A percentile compares a stretch with the other conserved stretches of the same genome.
Evolutionary conservation across 2,113 vertebrate genomes (phyloP).

Genomic region (Odontesthes bonariensis): DNA sequence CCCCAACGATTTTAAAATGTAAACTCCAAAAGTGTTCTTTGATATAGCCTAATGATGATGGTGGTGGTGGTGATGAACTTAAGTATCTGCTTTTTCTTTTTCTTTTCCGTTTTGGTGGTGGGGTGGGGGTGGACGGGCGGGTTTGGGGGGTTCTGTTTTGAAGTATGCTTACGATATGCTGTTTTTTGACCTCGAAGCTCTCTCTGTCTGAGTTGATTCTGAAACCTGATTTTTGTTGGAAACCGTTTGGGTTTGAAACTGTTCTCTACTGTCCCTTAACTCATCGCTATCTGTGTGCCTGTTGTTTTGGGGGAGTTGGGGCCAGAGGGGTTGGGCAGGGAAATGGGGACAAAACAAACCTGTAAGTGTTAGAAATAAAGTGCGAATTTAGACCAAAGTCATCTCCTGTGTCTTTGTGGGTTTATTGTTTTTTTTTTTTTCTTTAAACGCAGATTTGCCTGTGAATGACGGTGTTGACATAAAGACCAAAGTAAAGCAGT

Average conservation of each 20-base stretch:
- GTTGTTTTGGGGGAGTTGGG: constrained; percentile 77
- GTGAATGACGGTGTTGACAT: too few species aligned
- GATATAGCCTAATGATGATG: constrained; percentile 52
- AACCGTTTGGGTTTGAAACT: constrained; percentile 76
- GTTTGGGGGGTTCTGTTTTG: constrained; percentile 67
- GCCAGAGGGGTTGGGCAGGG: constrained; percentile 62
- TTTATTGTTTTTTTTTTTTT: too few species aligned
- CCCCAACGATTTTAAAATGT: constrained; percentile 62
- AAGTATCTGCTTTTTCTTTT: constrained; percentile 44
- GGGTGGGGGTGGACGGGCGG: constrained; percentile 7
- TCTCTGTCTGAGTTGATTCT: constrained; percentile 77
- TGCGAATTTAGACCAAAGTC: constrained; percentile 80
- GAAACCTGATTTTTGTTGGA: constrained; percentile 74
- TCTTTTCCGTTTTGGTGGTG: too few species aligned
- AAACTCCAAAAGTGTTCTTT: constrained; percentile 68
- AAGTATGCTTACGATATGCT: constrained; percentile 67
- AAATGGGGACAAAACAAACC: constrained; percentile 72
- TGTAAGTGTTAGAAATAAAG: constrained; percentile 85
- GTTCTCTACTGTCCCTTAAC: constrained; percentile 78
- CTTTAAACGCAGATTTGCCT: too few species aligned
- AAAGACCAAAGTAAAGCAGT: too few species aligned
- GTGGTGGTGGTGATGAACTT: constrained; percentile 15
- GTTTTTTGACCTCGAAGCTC: constrained; percentile 73
- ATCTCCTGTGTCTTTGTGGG: constrained; percentile 29
- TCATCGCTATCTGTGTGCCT: constrained; percentile 86